Base-by-base conservation (phyloP, 2,113 vertebrate genomes). In the Phoxinus phoxinus region DNA sequence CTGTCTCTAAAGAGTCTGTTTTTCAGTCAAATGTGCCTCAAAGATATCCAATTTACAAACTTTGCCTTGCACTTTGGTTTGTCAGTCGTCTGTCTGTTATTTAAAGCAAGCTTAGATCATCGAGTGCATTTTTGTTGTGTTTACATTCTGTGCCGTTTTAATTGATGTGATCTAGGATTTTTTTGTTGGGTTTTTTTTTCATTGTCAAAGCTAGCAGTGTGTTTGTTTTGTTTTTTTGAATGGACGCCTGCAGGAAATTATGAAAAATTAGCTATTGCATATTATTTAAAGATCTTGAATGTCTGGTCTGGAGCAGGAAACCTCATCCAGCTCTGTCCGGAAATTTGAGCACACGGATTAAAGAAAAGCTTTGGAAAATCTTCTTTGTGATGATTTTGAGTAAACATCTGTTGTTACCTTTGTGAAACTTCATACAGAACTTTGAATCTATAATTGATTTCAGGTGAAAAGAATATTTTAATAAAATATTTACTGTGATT, bases 381-480 rank as follows among this genome's bases (percentile, higher is more conserved):
- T 88, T 80, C 71, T 89, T 83, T 87, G 81, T 84, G 85, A 81
- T 73, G 27, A 80, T 81, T 81, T 84, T 77, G 73, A 84, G 79
- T 84, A 71, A 83, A 71, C n/a, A 86, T n/a, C 15, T 81, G 8
- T 46, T 87, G 85, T 88, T 90, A 79, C 76, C 67, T 17, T 84
- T 90, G 90, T 89, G 89, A 90, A 87, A 87, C 35, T 91, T 94
- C 73, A 75, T 81, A 87, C 84, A 86, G 58, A 89, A 87, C 86
- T 83, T 90, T 93, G 93, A 94, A 94, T 90, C 87, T 95, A 94
- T 95, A 94, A 94, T 92, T 93, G 92, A 93, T 95, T 95, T 96
- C 94, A 94, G 92, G 91, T 96, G 95, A 95, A 95, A 94, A 96
- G 94, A 93, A 92, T 97, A 97, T 98, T 98, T 98, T 98, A 97